Evolutionary conservation across 2,888 invertebrate species (phyloP).

Genomic region (Drosophila stalkeri): DNA sequence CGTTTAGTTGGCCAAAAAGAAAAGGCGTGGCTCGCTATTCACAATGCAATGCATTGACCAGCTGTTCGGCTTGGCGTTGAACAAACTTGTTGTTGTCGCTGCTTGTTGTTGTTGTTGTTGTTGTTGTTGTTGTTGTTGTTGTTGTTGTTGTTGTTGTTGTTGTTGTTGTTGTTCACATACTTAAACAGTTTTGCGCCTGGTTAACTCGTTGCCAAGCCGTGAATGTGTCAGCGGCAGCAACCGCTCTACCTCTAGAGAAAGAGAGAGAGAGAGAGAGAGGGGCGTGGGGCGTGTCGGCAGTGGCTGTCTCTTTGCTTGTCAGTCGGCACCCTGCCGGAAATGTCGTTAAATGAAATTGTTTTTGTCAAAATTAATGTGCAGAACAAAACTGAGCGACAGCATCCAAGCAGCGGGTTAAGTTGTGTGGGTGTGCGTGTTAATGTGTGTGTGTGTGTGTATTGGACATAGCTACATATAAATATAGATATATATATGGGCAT

Average conservation of each 20-base stretch:
- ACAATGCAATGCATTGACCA: slow-evolving; percentile 69
- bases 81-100: slow-evolving; percentile 3
- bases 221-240: slow-evolving; percentile 26
- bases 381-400: slow-evolving; percentile 49
- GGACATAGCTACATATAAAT: slow-evolving; percentile 19
- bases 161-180: slow-evolving; percentile 59
- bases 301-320: slow-evolving; percentile 33
- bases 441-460: slow-evolving; percentile 3
- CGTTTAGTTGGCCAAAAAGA: not conserved
- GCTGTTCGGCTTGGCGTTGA: slow-evolving; percentile 24
- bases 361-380: slow-evolving; percentile 75
- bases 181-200: slow-evolving; percentile 74
- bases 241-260: not conserved
- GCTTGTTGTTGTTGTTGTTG: slow-evolving; percentile 32
- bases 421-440: slow-evolving; percentile 48
- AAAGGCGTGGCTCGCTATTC: slow-evolving; percentile 25
- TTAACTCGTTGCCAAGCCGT: slow-evolving; percentile 60
- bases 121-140: slow-evolving; percentile 40
- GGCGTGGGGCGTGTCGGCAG: not conserved
- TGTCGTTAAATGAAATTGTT: slow-evolving; percentile 75
- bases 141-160: slow-evolving; percentile 42
- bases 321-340: slow-evolving; percentile 60
- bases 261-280: not conserved
- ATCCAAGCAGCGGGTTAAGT: slow-evolving; percentile 53
- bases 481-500: slow-evolving; percentile 19